These are phyloP conservation scores for Enteromius treurensis DNA, from an alignment of 2,797 vertebrate genomes.

Conservation along the genomic window DNA sequence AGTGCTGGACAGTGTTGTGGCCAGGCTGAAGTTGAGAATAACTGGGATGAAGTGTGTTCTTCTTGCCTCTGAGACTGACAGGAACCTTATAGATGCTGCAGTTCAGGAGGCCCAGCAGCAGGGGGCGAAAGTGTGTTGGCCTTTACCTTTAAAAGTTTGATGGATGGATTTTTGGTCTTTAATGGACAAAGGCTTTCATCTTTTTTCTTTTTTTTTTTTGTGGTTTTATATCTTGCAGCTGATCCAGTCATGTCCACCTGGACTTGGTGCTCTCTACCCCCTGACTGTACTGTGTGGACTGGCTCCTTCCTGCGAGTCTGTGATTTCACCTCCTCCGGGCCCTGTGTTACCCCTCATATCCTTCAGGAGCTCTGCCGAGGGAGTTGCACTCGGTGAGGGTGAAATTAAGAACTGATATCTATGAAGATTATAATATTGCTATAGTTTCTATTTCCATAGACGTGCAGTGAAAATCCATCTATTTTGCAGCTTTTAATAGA, in stretches of 20 bases:
- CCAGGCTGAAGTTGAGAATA: constrained; percentile 76
- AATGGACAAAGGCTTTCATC: neutral
- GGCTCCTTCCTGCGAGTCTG: constrained; percentile 78
- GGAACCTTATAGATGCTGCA: constrained; percentile 68
- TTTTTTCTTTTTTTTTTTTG: neutral
- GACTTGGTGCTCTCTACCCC: constrained; percentile 75
- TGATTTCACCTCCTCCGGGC: constrained; percentile 78
- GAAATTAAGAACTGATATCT: neutral
- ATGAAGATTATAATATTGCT: neutral
- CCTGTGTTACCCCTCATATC: constrained; percentile 83
- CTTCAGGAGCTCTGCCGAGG: constrained; percentile 86
- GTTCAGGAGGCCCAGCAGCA: constrained; percentile 80
- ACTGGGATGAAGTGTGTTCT: constrained; percentile 71
- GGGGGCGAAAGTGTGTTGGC: constrained; percentile 80
- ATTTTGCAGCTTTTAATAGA: neutral
- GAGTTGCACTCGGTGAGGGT: constrained; percentile 76
- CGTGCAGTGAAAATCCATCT: neutral
- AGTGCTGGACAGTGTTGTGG: constrained; percentile 70
- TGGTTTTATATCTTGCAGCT: constrained; percentile 70
- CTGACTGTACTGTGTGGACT: constrained; percentile 83
- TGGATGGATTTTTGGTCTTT: neutral
- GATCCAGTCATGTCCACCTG: constrained; percentile 74
- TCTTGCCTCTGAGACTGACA: constrained; percentile 67
- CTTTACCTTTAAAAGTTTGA: neutral
- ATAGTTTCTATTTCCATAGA: neutral